These are phyloP conservation scores for Cepphus grylle DNA, from an alignment of 2,113 vertebrate species.

Conservation along the genomic window DNA sequence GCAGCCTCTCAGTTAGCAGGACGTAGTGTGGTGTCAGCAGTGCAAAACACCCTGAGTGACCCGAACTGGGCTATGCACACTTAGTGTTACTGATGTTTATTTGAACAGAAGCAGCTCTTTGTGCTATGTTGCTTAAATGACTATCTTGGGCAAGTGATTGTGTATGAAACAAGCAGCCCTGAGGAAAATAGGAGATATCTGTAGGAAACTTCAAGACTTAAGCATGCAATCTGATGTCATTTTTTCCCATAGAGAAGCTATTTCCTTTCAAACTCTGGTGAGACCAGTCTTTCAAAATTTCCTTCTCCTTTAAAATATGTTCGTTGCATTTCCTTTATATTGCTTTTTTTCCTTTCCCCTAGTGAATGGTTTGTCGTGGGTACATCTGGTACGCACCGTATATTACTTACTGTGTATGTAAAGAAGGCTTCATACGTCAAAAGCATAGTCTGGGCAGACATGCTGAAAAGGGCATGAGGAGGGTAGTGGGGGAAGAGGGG, in stretches of 20 bases:
- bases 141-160: conserved; percentile 2
- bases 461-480: conserved; percentile 20
- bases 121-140: conserved; percentile 11
- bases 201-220: conserved; percentile 7
- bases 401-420: background rate
- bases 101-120: conserved; percentile 57
- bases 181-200: conserved; percentile 38
- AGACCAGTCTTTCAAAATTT: background rate
- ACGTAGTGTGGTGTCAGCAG: background rate
- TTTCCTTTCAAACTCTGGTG: conserved; percentile 6
- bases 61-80: background rate
- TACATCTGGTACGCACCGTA: background rate
- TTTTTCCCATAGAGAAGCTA: conserved; percentile 32
- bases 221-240: conserved; percentile 54
- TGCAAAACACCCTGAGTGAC: background rate
- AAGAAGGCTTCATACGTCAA: conserved; percentile 20
- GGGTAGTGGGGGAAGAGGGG: conserved; percentile 33
- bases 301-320: background rate
- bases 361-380: background rate
- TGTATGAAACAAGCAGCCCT: conserved; percentile 35
- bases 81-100: background rate
- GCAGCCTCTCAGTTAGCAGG: background rate
- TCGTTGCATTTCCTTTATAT: background rate
- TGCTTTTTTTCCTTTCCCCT: background rate
- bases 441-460: background rate